Conservation (phyloP, 2,888 invertebrate species). For the Gastracanthus pulcherrimus region DNA sequence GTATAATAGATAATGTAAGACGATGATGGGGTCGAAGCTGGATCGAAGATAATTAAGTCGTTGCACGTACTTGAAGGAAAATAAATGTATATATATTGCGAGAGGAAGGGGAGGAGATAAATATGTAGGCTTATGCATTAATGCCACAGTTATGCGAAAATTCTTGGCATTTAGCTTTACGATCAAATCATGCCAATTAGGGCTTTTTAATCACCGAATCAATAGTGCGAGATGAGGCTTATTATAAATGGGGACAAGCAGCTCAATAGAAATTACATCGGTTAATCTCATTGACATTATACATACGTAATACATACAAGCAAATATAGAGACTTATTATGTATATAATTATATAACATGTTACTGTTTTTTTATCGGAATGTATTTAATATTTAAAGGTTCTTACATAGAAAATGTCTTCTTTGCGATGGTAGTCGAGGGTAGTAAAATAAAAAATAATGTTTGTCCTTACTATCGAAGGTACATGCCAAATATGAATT, state of each 20-base stretch:
- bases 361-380: too few relatives aligned
- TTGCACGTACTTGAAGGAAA: background rate
- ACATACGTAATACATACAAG: too few relatives aligned
- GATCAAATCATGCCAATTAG: background rate
- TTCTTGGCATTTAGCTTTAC: background rate
- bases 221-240: too few relatives aligned
- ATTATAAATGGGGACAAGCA: too few relatives aligned
- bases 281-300: too few relatives aligned
- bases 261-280: too few relatives aligned
- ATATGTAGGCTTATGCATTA: background rate
- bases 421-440: background rate
- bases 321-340: background rate
- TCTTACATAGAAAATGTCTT: background rate
- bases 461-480: background rate
- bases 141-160: background rate
- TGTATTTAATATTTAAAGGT: too few relatives aligned
- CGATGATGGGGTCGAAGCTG: too few relatives aligned
- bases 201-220: background rate
- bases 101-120: background rate
- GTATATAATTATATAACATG: background rate
- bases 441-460: background rate
- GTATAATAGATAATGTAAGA: too few relatives aligned
- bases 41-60: constrained; percentile 1
- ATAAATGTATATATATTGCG: background rate
- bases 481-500: background rate